A percentile compares a stretch with the other conserved stretches of the same genome.
These are phyloP conservation scores for Cynoglossus semilaevis DNA, from an alignment of 2,113 vertebrate species.

Conservation along the genomic window DNA sequence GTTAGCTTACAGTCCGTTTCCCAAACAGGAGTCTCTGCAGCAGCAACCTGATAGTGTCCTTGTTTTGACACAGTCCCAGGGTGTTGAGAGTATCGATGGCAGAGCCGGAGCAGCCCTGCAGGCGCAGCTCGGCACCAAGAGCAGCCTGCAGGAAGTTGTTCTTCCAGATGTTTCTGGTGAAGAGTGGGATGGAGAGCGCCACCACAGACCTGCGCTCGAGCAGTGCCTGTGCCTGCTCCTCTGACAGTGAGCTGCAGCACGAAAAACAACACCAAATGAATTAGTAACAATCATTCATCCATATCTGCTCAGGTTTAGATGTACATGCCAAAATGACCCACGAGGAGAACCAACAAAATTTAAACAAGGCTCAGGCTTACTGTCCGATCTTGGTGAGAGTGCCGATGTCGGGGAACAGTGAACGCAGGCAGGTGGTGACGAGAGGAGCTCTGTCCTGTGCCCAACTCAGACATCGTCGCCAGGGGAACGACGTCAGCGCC, in stretches of 20 bases:
- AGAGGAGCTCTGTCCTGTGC: constrained; percentile 62
- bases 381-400: constrained; percentile 55
- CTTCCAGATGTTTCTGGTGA: constrained; percentile 71
- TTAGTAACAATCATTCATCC: neutral
- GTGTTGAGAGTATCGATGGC: constrained; percentile 65
- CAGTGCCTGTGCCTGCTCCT: constrained; percentile 57
- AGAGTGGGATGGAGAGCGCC: constrained; percentile 64
- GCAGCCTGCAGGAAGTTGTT: constrained; percentile 68
- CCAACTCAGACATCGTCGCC: constrained; percentile 60
- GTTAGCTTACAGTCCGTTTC: constrained; percentile 48
- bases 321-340: neutral
- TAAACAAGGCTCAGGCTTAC: constrained; percentile 32
- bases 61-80: constrained; percentile 70
- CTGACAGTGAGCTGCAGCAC: constrained; percentile 49
- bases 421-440: constrained; percentile 57
- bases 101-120: constrained; percentile 59
- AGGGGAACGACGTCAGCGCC: constrained; percentile 63
- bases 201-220: constrained; percentile 59
- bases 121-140: constrained; percentile 63
- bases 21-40: constrained; percentile 47
- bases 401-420: constrained; percentile 59
- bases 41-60: constrained; percentile 60
- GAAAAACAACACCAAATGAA: neutral
- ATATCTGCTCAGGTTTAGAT: neutral
- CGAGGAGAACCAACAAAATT: neutral